These are phyloP conservation scores for Griposia aprilina DNA, from an alignment of 2,888 invertebrate species.

Conservation along the genomic window DNA sequence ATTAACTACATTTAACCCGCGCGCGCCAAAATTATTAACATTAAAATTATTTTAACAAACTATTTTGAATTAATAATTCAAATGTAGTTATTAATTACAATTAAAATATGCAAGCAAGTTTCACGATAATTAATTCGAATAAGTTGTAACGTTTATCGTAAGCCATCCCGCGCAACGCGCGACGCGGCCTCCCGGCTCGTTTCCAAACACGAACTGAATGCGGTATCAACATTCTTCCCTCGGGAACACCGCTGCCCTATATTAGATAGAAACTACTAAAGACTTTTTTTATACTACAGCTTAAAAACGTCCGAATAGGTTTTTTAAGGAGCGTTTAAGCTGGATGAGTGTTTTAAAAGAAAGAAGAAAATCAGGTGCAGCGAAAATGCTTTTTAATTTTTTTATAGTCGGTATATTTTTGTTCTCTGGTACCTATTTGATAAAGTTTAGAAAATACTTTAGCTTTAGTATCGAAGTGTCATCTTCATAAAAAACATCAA, in stretches of 20 bases:
- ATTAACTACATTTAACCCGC: background rate
- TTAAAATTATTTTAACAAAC: background rate
- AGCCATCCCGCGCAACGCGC: conserved; percentile 42
- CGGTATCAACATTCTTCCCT: conserved; percentile 49
- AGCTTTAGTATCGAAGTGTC: background rate
- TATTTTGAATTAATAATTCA: background rate
- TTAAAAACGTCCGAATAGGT: conserved; percentile 53
- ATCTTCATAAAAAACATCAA: conserved; percentile 17
- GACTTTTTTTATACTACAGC: conserved; percentile 52
- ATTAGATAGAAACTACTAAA: conserved; percentile 49
- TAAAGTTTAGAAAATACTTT: background rate
- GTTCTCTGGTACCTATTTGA: background rate
- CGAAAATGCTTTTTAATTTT: background rate
- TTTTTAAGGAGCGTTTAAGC: conserved; percentile 50
- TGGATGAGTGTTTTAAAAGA: conserved; percentile 37
- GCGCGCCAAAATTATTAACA: background rate
- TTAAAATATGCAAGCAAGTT: background rate
- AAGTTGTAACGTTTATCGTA: conserved; percentile 51
- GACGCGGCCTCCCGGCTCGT: conserved; percentile 63
- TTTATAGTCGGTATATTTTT: background rate
- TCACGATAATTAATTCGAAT: conserved; percentile 8
- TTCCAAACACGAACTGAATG: conserved; percentile 60
- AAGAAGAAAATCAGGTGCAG: conserved; percentile 14
- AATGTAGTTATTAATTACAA: background rate
- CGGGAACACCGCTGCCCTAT: conserved; percentile 56